A percentile compares a stretch with the other conserved stretches of the same genome.
Evolutionary conservation across 2,797 vertebrate species (phyloP).

Genomic region (Pseudochirops cupreus): DNA sequence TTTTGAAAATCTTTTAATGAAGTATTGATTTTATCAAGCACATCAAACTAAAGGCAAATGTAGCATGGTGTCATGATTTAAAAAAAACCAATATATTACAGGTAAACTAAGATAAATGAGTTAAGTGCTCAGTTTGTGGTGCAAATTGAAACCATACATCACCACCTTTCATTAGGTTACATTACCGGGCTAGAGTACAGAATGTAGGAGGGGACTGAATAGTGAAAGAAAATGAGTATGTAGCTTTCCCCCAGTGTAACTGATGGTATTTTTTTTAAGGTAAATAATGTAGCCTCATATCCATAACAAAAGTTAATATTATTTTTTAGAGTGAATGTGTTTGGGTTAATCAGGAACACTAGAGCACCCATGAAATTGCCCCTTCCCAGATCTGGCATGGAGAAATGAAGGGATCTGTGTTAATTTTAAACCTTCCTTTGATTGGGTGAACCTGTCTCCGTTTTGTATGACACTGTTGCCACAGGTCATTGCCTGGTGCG

Average conservation of each 20-base stretch:
- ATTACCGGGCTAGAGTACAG: constrained; percentile 83
- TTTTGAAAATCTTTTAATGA: constrained; percentile 88
- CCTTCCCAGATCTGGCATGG: constrained; percentile 87
- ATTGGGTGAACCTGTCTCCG: constrained; percentile 95
- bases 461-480: constrained; percentile 90
- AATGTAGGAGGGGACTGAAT: constrained; percentile 84
- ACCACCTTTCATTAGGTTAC: constrained; percentile 86
- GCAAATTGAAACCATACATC: constrained; percentile 89
- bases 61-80: constrained; percentile 83
- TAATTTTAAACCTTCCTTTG: constrained; percentile 96
- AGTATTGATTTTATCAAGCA: constrained; percentile 87
- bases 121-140: constrained; percentile 88
- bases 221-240: constrained; percentile 83
- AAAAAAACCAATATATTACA: constrained; percentile 86
- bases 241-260: constrained; percentile 59
- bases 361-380: constrained; percentile 89
- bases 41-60: constrained; percentile 88
- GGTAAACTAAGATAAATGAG: constrained; percentile 90
- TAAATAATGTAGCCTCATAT: constrained; percentile 74
- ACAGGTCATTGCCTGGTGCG: constrained; percentile 98
- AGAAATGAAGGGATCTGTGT: constrained; percentile 94
- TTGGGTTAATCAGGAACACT: constrained; percentile 82
- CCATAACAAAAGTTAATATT: constrained; percentile 78
- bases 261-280: constrained; percentile 76
- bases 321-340: constrained; percentile 77